Conservation (phyloP, 30 jellyfish, hydroid and myxozoan species). For the Aurelia coerulea region DNA sequence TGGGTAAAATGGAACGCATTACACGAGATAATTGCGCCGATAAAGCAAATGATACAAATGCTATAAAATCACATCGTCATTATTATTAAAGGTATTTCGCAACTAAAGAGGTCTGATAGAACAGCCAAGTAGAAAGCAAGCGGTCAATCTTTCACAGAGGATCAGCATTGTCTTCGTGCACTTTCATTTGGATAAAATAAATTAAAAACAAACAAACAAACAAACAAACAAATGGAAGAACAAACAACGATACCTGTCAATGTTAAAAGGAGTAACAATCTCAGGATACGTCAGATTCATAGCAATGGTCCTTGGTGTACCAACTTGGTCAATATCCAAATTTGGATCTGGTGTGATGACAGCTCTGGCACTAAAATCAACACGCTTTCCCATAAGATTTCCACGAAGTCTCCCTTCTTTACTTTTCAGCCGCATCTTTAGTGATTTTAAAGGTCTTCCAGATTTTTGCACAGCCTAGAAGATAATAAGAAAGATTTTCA, state of each 20-base stretch:
- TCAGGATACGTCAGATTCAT: slow-evolving; percentile 99
- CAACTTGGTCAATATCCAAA: slow-evolving; percentile 99
- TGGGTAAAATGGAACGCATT: no score
- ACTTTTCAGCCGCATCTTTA: slow-evolving; percentile 94
- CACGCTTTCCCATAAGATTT: slow-evolving; percentile 99
- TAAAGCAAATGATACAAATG: no score
- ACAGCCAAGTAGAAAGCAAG: no score
- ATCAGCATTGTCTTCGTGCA: no score
- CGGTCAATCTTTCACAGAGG: no score
- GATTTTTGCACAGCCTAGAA: slow-evolving; percentile 98
- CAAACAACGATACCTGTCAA: slow-evolving; percentile 74
- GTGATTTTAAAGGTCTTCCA: slow-evolving; percentile 97
- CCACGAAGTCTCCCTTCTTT: slow-evolving; percentile 99
- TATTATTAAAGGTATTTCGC: no score
- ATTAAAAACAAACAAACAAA: no score
- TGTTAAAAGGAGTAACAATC: slow-evolving; percentile 97
- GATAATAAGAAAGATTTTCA: not conserved
- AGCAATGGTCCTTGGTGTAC: slow-evolving; percentile 99
- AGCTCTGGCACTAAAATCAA: slow-evolving; percentile 98
- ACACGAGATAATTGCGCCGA: no score
- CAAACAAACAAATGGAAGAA: no score
- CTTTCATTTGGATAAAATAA: no score
- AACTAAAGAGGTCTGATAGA: no score
- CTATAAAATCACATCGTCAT: no score
- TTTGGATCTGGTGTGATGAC: slow-evolving; percentile 99